phyloP scores from a whole-genome alignment of 2,113 vertebrate species.

The Chauna torquata region DNA sequence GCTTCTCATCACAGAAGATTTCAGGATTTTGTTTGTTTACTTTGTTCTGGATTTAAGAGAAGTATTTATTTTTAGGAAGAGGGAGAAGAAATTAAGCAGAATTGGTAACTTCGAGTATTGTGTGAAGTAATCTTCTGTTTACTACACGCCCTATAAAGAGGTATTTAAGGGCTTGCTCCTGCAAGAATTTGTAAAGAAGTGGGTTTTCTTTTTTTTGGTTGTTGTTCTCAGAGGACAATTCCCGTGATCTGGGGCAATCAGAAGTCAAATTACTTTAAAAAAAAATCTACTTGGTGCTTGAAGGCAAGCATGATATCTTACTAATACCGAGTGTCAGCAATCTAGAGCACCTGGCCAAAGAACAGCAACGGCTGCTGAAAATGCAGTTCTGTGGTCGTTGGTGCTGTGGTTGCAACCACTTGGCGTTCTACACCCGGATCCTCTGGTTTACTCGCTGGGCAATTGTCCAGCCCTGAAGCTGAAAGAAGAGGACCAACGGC shows the following conservation, averaged over 20 bases:
- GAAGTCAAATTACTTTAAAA: background rate
- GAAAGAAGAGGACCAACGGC: background rate
- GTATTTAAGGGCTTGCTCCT: background rate
- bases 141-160: background rate
- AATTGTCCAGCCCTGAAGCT: background rate
- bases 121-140: background rate
- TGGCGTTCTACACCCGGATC: background rate
- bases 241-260: background rate
- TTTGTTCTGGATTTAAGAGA: background rate
- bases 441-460: background rate
- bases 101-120: background rate
- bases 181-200: background rate
- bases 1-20: background rate
- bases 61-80: background rate
- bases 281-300: background rate
- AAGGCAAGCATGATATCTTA: background rate
- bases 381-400: accelerated
- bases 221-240: background rate
- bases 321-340: background rate
- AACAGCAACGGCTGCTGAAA: background rate
- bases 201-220: background rate
- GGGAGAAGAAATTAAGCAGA: background rate
- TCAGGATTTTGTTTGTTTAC: background rate
- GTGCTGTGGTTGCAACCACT: background rate
- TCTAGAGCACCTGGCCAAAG: background rate